Base-by-base conservation (phyloP, 2,888 invertebrate genomes). In the Seladonia tumulorum region DNA sequence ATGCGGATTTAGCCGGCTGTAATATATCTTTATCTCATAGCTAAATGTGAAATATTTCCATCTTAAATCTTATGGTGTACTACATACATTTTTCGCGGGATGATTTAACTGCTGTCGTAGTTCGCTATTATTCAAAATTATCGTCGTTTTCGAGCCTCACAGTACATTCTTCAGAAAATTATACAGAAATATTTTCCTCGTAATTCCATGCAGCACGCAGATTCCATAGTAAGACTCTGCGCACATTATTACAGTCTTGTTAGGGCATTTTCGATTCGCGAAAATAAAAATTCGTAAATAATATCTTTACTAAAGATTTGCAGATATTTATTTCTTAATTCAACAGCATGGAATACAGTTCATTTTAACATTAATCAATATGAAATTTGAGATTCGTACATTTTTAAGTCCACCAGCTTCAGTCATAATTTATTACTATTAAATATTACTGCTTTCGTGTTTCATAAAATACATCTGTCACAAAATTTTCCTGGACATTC, bases 1-100 rank as follows among this genome's bases (percentile, higher is more conserved):
- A 81, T 35, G n/a, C 63, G 63, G 60, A 35, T 53, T 63, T 49
- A 63, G 42, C 45, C 16, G 35, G 22, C 47, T 42, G 71, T 63
- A 72, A 83, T 81, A 75, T 83, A 63, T 83, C 81, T 72, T 74
- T 82, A 84, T 82, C 74, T 82, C 72, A 47, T 49, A 70, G 74
- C 70, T 77, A 77, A 82, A 42, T 70, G 80, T 76, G 71, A 83
- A 76, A 77, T 82, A 79, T 87, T 80, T 45, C n/a, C 68, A 35
- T 76, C 77, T 76, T 79, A 76, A 82, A 78, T 82, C 68, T 78
- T 47, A 18, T 71, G 53, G 45, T 29, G 72, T 60, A 22, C 29
- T 63, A 60, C 49, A 73, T 76, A 60, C 70, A 70, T 81, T 78
- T 60, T 63, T 35, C 22, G n/a, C 49, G 1, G 72, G 71, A 76